phyloP scores from a whole-genome alignment of 1,140 invertebrate genomes.

The Tachypleus tridentatus region DNA sequence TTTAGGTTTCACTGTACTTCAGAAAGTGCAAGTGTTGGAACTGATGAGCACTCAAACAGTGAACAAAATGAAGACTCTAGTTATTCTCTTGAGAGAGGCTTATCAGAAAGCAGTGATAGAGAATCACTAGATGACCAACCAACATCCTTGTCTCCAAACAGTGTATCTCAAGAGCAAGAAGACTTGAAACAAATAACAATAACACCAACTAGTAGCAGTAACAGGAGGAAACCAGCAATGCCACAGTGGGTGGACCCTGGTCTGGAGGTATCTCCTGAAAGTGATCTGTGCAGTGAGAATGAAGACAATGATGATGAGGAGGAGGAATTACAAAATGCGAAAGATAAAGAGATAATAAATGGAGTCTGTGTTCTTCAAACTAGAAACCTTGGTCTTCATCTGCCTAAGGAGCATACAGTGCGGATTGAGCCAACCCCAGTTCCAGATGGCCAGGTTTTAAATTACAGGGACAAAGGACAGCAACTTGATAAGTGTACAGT shows the following conservation, averaged over 20 bases:
- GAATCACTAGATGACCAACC: too few species aligned
- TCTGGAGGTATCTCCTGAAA: slow-evolving; percentile 50
- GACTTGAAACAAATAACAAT: not conserved
- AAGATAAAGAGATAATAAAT: slow-evolving; percentile 49
- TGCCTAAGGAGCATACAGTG: slow-evolving; percentile 17
- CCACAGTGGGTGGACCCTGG: slow-evolving; percentile 95
- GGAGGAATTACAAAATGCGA: too few species aligned
- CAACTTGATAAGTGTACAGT: too few species aligned
- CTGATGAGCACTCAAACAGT: too few species aligned
- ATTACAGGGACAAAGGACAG: too few species aligned
- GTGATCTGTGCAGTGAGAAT: slow-evolving; percentile 3
- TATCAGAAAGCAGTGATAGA: too few species aligned
- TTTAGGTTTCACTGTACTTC: too few species aligned
- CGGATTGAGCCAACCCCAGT: slow-evolving; percentile 11
- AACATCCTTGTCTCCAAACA: too few species aligned
- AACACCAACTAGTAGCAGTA: slow-evolving; percentile 24
- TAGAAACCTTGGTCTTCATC: slow-evolving; percentile 16
- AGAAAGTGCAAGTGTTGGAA: too few species aligned
- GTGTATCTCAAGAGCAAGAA: too few species aligned
- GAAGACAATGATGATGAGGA: not conserved
- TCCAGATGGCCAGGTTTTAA: slow-evolving; percentile 3
- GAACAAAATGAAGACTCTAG: too few species aligned
- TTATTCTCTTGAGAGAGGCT: too few species aligned
- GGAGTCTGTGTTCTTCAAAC: slow-evolving; percentile 80
- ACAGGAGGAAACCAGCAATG: slow-evolving; percentile 76